Evolutionary conservation across 2,888 invertebrate species (phyloP), one percentile per base, ranked within the genome.

Genomic region (Dolomedes plantarius): DNA sequence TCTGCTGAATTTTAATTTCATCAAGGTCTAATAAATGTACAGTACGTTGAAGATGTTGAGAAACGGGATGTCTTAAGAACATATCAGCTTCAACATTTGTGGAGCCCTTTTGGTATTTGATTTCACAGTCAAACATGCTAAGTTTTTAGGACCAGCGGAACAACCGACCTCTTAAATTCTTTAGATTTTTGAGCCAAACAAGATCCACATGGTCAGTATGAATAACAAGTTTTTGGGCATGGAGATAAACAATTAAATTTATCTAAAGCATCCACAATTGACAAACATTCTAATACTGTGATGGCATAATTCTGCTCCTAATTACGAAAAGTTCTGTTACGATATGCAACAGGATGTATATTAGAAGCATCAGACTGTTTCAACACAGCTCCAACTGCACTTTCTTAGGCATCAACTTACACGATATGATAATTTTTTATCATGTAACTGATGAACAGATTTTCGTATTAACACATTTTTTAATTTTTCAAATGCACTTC

Each of bases 151-250:
- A 64, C 64, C 64, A 64, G 29, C 64, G 29, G 29, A 64, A 64
- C 28, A 64, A 64, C 9, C 41, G 9, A 7, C 64, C 29, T 28
- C 29, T 64, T 11, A 64, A 28, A 27, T 64, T 64, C 64, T 64
- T 28, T 64, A 64, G 27, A 28, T 64, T 27, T 64, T 64, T 64
- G 2, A 11, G 27, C 64, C 28, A 64, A 64, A 29, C 28, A 28
- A 64, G 11, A 28, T 64, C 64, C 64, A 29, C 64, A 64, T 64
- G 64, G n/a, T 64, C 64, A 64, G 28, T 27, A 64, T 64, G 64
- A 28, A 64, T 64, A 64, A 28, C 13, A 9, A 27, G 64, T 64
- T 27, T 64, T 64, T 23, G 3, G 27, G 64, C 64, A 28, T 64
- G 64, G 11, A 64, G 11, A 28, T 64, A 64, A n/a, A 11, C 28